Evolutionary conservation across 2,888 invertebrate species (phyloP).

Genomic region (Dasysyrphus albostriatus): DNA sequence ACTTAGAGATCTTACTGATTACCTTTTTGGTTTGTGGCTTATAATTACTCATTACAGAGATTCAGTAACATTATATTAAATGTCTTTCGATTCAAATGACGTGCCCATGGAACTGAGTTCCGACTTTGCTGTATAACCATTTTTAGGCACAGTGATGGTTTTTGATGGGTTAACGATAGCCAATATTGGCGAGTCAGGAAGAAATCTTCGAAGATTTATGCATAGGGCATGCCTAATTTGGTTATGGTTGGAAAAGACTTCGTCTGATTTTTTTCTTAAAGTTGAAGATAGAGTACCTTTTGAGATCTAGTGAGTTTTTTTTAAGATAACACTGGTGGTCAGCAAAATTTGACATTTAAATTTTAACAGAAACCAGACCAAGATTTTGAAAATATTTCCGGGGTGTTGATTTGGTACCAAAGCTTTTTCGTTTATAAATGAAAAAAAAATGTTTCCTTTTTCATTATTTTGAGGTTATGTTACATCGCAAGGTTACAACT

Average conservation of each 20-base stretch:
- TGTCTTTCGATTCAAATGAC: constrained; percentile 48
- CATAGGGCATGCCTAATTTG: constrained; percentile 6
- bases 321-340: background rate
- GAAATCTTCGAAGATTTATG: constrained; percentile 37
- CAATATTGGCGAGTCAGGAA: constrained; percentile 24
- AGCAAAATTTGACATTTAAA: too few relatives aligned
- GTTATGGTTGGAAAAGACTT: background rate
- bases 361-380: too few relatives aligned
- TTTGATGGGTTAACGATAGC: constrained; percentile 61
- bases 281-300: background rate
- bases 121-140: constrained; percentile 55
- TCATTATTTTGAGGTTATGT: too few relatives aligned
- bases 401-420: too few relatives aligned
- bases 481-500: too few relatives aligned
- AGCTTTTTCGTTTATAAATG: too few relatives aligned
- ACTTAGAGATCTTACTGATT: constrained; percentile 54
- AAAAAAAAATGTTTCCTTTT: too few relatives aligned
- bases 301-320: background rate
- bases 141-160: constrained; percentile 48
- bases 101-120: constrained; percentile 32
- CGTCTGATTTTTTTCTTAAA: background rate
- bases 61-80: constrained; percentile 4
- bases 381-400: too few relatives aligned
- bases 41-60: constrained; percentile 71
- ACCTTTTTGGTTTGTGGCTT: constrained; percentile 29